Conservation (phyloP, 2,888 invertebrate species). For the Cantharis flavilabris region DNA sequence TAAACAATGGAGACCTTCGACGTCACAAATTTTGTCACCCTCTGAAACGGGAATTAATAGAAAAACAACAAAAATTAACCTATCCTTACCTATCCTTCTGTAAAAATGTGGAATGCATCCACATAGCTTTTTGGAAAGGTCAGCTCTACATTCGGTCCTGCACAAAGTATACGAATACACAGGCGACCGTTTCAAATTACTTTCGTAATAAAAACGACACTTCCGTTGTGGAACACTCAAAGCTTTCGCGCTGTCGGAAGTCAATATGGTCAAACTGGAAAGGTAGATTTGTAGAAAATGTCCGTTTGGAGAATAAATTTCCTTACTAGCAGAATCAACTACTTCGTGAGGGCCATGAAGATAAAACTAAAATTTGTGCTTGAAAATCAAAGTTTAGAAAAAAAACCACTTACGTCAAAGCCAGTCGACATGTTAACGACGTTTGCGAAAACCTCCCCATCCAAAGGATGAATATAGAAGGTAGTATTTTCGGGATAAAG, state of each 20-base stretch:
- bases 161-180: constrained; percentile 74
- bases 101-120: constrained; percentile 78
- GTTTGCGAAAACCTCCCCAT: constrained; percentile 77
- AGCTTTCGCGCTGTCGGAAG: constrained; percentile 44
- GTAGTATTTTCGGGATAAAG: constrained; percentile 55
- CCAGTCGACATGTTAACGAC: constrained; percentile 71
- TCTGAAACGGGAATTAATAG: constrained; percentile 46
- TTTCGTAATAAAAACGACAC: constrained; percentile 71
- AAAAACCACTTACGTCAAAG: constrained; percentile 61
- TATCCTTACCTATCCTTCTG: constrained; percentile 58
- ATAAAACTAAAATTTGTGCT: constrained; percentile 57
- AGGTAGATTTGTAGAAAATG: constrained; percentile 50
- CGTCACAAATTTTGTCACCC: constrained; percentile 64
- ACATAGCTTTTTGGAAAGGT: constrained; percentile 65
- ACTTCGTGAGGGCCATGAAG: constrained; percentile 71
- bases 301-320: constrained; percentile 44
- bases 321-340: constrained; percentile 65
- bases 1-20: constrained; percentile 67
- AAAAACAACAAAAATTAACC: too few relatives aligned
- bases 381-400: background rate
- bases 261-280: constrained; percentile 49
- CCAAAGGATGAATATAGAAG: constrained; percentile 69
- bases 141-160: constrained; percentile 71
- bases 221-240: constrained; percentile 68
- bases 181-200: constrained; percentile 66